Base-by-base conservation (phyloP, 2,888 invertebrate species). In the Ectemnius cavifrons region DNA sequence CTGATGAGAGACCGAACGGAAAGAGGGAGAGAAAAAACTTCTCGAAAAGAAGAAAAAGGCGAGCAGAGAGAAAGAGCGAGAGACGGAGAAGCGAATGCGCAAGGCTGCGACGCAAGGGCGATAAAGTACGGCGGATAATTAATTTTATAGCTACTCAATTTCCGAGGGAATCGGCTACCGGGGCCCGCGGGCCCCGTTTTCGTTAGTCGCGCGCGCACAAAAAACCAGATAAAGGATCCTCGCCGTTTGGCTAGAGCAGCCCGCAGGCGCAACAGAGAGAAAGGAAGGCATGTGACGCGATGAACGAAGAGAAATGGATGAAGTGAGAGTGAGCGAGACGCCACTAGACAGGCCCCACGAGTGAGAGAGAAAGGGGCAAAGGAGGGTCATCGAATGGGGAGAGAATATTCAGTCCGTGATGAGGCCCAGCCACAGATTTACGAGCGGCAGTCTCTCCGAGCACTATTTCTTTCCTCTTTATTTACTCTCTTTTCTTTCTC, bases 121-220 rank as follows among this genome's bases (percentile, higher is more conserved):
- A 89, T 90, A 90, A 90, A 90, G 88, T 86, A 89, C 87, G 85
- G 81, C 83, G 85, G 88, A 90, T 91, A 91, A 91, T 91, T 91
- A 90, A 91, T 91, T 91, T 91, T 90, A 90, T 90, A 89, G 90
- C 90, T 89, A 89, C 88, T 90, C 90, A 90, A 91, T 91, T 90
- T 90, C 87, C 88, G 86, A 88, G 86, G 86, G 89, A 89, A 89
- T 89, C 86, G 86, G 88, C 90, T 90, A 90, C 90, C 86, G 90
- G 86, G 83, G 82, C 75, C 81, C 79, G 68, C 83, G 71, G 78
- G 80, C 79, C 79, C 81, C 81, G 79, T 87, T 89, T 89, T 88
- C 87, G 87, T 89, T 88, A 84, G 87, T 84, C 86, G 84, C 84
- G 83, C 37, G 37, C 79, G 81, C 74, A 78, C 76, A 79, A 83